These are phyloP conservation scores for Platygyra sinensis DNA, from an alignment of 64 coral and sea anemone species.

Conservation along the genomic window DNA sequence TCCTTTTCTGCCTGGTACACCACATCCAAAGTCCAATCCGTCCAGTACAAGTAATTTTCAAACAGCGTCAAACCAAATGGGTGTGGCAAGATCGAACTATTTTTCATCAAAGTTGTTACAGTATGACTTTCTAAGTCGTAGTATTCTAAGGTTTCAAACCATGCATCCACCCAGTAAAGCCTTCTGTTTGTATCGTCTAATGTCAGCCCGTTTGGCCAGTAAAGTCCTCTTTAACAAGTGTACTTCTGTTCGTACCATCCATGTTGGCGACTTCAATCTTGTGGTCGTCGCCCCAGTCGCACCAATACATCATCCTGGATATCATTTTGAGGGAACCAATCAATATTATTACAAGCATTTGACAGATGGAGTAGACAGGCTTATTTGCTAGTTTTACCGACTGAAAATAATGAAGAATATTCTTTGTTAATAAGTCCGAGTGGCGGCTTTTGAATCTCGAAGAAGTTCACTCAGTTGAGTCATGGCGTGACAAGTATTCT, in stretches of 20 bases:
- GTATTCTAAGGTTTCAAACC: slow-evolving; percentile 3
- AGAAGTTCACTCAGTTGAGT: too few species aligned
- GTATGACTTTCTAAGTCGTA: slow-evolving; percentile 31
- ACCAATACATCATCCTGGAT: slow-evolving; percentile 47
- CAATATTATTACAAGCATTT: too few species aligned
- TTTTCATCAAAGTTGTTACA: background rate
- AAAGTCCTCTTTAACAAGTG: slow-evolving; percentile 14
- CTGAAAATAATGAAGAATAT: too few species aligned
- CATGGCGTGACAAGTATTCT: too few species aligned
- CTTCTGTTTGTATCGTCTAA: slow-evolving; percentile 2
- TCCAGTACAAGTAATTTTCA: slow-evolving; percentile 44
- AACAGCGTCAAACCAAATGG: slow-evolving; percentile 49
- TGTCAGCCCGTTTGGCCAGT: slow-evolving; percentile 32
- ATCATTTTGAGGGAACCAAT: too few species aligned
- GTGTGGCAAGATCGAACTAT: background rate
- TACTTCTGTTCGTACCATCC: slow-evolving; percentile 5
- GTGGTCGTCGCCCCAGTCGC: background rate
- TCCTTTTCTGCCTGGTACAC: slow-evolving; percentile 5
- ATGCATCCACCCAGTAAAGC: slow-evolving; percentile 72
- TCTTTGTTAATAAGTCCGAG: too few species aligned
- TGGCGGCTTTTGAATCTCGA: too few species aligned
- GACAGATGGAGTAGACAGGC: too few species aligned
- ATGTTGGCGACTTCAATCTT: slow-evolving; percentile 46
- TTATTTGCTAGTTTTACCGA: too few species aligned
- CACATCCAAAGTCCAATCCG: slow-evolving; percentile 16